Evolutionary conservation across 2,113 vertebrate genomes (phyloP).

Genomic region (Cyphomyrus discorhynchus): DNA sequence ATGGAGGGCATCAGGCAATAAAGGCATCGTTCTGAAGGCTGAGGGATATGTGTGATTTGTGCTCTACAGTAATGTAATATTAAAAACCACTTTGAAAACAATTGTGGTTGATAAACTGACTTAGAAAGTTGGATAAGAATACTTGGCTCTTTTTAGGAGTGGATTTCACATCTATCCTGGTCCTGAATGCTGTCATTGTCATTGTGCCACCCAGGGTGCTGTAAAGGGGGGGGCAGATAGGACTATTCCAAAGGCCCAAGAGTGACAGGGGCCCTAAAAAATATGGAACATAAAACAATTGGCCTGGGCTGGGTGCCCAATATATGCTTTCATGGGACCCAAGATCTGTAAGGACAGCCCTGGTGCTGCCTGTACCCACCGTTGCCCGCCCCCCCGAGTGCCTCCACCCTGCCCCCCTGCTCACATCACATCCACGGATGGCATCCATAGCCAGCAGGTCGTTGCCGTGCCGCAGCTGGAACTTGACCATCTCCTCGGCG

Average conservation of each 20-base stretch:
- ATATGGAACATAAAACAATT: too few relatives aligned
- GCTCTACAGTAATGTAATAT: background rate
- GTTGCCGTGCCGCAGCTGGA: conserved; percentile 90
- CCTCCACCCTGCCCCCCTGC: conserved; percentile 28
- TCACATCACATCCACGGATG: conserved; percentile 87
- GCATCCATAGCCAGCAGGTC: conserved; percentile 96
- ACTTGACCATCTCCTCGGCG: conserved; percentile 86
- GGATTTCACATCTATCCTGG: background rate
- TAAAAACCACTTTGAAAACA: background rate
- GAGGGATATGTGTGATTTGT: background rate
- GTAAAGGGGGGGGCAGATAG: too few relatives aligned
- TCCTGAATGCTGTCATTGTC: background rate
- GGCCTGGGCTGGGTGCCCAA: too few relatives aligned
- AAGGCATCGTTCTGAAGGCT: background rate
- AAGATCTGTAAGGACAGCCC: background rate
- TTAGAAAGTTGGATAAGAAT: background rate
- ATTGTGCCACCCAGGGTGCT: background rate
- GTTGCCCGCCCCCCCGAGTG: background rate
- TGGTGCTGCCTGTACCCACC: background rate
- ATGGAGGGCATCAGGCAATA: background rate
- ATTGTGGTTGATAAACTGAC: background rate
- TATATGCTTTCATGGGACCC: background rate
- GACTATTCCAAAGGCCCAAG: too few relatives aligned
- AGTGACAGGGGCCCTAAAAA: too few relatives aligned
- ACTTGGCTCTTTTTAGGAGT: background rate